Evolutionary conservation across 1,140 invertebrate species (phyloP), one percentile per base, ranked within the genome.

Genomic region (Hypothenemus hampei): DNA sequence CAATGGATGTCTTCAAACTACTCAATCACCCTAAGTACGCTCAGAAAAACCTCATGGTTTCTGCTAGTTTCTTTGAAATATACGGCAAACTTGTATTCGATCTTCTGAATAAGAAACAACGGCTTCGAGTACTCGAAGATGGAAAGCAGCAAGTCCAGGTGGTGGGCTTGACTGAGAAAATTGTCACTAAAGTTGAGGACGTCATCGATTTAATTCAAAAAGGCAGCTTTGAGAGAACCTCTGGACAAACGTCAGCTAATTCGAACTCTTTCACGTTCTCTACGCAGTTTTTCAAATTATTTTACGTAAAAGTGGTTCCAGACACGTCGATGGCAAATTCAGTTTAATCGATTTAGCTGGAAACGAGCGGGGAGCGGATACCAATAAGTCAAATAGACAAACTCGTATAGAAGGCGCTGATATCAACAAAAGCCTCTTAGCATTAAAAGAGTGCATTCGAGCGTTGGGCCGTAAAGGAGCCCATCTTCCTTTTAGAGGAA

Each of bases 391-490:
- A 24, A 94, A 98, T 74, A 76, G 93, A 50, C 93, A 97, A 77
- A 98, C 94, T 3, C 79, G 93, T 62, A 93, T 97, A 85, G 97
- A 99, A 80, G 96, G 96, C 57, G 97, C 95, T 37, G 97, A 99
- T 76, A 99, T 99, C 57, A 99, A 99, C 74, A 98, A 98, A 73
- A 97, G 93, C 36, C 75, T 99, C 4, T 73, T 99, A 33, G 95
- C 97, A 0, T 76, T 99, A 18, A 99, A 99, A 73, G 97, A 99
- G 76, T 99, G 97, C 72, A 99, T 99, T 65, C 79, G 97, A 39
- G 96, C 96, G 13, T 77, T 99, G 47, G 94, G 94, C 15, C 84
- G 90, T 67, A 92, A 92, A 75, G 93, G 92, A 40, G 87, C 90
- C 45, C 95, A 99, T 78, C 78, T 98, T 61, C 97, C 97, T 18